phyloP scores from a whole-genome alignment of 2,113 vertebrate genomes.

The Antidorcas marsupialis region DNA sequence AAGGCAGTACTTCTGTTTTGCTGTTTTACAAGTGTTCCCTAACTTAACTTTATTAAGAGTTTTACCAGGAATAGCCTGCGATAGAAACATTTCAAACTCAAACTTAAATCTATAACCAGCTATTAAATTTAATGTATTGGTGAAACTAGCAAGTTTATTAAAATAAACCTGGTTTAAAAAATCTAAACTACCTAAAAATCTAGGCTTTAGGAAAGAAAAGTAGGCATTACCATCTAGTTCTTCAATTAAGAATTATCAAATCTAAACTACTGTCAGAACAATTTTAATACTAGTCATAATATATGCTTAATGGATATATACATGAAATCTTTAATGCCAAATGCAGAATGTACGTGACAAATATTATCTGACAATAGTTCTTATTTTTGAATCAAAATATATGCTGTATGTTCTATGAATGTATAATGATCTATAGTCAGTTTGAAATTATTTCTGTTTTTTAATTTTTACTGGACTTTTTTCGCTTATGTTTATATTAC shows the following conservation, averaged over 20 bases:
- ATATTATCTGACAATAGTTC: neutral
- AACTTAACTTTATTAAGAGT: neutral
- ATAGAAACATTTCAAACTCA: too few species aligned
- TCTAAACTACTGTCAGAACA: neutral
- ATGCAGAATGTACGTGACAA: neutral
- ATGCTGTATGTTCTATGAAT: neutral
- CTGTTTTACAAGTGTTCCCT: neutral
- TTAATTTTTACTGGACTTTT: neutral
- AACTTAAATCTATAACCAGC: neutral
- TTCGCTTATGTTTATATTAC: constrained; percentile 46
- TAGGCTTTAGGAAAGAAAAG: neutral
- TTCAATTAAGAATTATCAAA: constrained; percentile 2
- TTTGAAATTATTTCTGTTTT: neutral
- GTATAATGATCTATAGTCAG: neutral
- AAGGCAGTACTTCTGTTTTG: neutral
- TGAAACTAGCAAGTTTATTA: neutral
- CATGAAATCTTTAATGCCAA: neutral
- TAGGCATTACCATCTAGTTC: neutral
- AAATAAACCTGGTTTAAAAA: constrained; percentile 4
- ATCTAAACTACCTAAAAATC: neutral
- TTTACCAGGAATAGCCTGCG: neutral
- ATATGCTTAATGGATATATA: constrained; percentile 1
- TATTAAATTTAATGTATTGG: neutral
- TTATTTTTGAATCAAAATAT: neutral
- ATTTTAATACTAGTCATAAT: neutral